phyloP scores from a whole-genome alignment of 1,140 invertebrate species.

The Conus betulinus region DNA sequence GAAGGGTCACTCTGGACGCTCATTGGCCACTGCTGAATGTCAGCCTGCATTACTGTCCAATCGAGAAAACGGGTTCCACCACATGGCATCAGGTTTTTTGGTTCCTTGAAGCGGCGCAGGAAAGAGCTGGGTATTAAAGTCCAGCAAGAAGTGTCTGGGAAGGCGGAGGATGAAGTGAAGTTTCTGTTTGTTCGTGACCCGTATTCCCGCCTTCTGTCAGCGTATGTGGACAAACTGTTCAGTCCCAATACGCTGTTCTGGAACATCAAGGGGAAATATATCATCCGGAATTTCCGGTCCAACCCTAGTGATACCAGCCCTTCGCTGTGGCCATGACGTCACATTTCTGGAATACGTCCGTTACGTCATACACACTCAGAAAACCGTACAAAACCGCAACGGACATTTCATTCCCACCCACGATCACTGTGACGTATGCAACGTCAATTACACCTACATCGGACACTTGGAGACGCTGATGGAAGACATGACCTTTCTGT shows the following conservation, averaged over 20 bases:
- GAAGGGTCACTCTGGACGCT: neutral
- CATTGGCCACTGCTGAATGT: neutral
- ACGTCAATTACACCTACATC: constrained; percentile 7
- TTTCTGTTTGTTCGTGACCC: constrained; percentile 69
- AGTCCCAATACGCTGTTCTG: constrained; percentile 68
- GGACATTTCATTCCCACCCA: constrained; percentile 31
- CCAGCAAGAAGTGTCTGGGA: neutral
- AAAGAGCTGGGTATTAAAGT: neutral
- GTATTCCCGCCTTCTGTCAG: constrained; percentile 63
- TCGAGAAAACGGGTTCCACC: constrained; percentile 19
- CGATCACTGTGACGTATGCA: constrained; percentile 16
- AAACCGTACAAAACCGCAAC: constrained; percentile 48
- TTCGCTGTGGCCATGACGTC: constrained; percentile 66
- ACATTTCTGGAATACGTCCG: constrained; percentile 66
- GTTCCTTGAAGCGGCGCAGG: neutral
- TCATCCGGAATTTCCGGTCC: constrained; percentile 55
- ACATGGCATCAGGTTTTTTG: neutral
- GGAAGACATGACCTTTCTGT: constrained; percentile 27
- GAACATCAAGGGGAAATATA: constrained; percentile 58
- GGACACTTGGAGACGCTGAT: constrained; percentile 23
- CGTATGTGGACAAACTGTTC: constrained; percentile 69
- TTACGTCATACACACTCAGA: constrained; percentile 63
- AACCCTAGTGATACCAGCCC: constrained; percentile 37
- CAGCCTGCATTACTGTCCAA: constrained; percentile 17
- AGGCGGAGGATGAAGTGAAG: neutral